These are phyloP conservation scores for Conomelus anceps DNA, from an alignment of 2,888 invertebrate species.

Conservation along the genomic window DNA sequence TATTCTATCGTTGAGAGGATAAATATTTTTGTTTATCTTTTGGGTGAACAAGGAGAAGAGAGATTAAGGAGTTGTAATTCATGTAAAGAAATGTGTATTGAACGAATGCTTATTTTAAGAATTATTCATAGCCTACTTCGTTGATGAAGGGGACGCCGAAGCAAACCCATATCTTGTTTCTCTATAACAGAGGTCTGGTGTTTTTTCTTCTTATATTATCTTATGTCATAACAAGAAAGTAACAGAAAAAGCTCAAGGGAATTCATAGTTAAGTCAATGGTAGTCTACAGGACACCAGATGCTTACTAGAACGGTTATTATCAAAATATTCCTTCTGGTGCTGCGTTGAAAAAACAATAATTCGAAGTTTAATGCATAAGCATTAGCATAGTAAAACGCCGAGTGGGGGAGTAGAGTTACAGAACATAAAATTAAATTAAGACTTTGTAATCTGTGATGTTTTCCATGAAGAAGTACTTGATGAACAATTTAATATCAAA, in stretches of 20 bases:
- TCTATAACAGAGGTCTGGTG: neutral
- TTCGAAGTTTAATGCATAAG: too few species aligned
- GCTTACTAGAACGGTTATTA: neutral
- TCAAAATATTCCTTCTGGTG: neutral
- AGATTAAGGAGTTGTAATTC: neutral
- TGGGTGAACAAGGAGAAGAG: neutral
- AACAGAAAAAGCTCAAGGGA: neutral
- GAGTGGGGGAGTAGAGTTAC: too few species aligned
- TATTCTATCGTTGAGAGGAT: neutral
- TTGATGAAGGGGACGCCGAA: neutral
- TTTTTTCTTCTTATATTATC: neutral
- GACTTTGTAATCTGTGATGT: too few species aligned
- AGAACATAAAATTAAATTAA: too few species aligned
- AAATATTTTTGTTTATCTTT: neutral
- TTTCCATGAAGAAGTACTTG: too few species aligned
- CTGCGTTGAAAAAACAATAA: neutral
- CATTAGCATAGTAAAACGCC: too few species aligned
- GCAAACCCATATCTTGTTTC: neutral
- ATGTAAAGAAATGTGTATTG: neutral
- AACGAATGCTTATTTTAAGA: neutral
- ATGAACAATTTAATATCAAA: too few species aligned
- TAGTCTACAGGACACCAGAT: neutral
- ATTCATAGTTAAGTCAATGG: neutral
- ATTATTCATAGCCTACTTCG: neutral
- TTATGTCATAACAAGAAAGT: neutral